Evolutionary conservation across 35 echinoderm and acorn worm genomes (phyloP), one percentile per base, ranked within the genome.

Genomic region (Ptychodera flava): DNA sequence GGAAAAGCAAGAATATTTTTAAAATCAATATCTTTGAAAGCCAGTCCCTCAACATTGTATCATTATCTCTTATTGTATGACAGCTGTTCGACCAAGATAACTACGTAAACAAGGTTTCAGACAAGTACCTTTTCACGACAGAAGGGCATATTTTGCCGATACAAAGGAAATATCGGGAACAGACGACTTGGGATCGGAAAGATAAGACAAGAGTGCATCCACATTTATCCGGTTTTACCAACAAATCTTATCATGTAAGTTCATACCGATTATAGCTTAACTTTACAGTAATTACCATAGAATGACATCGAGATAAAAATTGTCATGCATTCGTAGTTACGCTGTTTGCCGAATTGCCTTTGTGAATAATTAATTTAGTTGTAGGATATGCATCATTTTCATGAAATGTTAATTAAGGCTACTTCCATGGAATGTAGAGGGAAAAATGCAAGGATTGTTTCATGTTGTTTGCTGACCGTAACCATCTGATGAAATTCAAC

Each of bases 61-160:
- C n/a, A n/a, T n/a, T n/a, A n/a, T n/a, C n/a, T n/a, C n/a, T n/a
- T n/a, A n/a, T 90, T 36, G 78, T 31, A 87, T 78, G 36, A 30
- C 88, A 98, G 95, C 78, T 98, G 15, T 98, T 98, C 85, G 95
- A 98, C 80, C 85, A 80, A 35, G 95, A 98, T 83, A 98, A 98
- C 80, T 81, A 98, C 35, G 88, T 98, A 31, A 98, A 98, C 88
- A 88, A 78, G 86, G 95, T 90, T 28, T 88, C 90, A 64, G 80
- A 91, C 15, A 92, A 84, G 80, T 98, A 94, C 83, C 89, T 98
- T n/a, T 98, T 98, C 77, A 94, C 84, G n/a, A 98, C 95, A 0
- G 95, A 98, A 82, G 95, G 95, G 22, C 95, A 98, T 85, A 80
- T 98, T 29, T 90, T 98, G 80, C 95, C 95, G 16, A 80, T 98